Base-by-base conservation (phyloP, 1,140 invertebrate species). In the Dufourea novaeangliae region DNA sequence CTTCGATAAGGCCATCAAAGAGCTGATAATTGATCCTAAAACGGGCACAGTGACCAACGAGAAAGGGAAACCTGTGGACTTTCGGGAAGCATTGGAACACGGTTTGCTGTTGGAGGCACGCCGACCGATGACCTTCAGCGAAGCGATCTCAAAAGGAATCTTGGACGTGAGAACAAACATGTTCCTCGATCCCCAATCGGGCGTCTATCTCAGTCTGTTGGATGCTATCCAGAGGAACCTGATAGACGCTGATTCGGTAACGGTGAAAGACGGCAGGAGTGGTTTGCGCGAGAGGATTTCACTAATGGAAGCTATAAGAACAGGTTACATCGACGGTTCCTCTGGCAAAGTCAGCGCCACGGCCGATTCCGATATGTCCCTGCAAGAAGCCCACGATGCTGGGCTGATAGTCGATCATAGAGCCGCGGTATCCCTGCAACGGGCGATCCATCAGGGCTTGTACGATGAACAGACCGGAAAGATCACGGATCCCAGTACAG, bases 361-460 rank as follows among this genome's bases (percentile, higher is more conserved):
- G 0, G 25, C 72, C 0, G 72, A 67, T 0, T 66, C 72, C 1
- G 27, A 32, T n/a, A 94, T 98, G 46, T 94, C 94, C n/a, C 91
- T 98, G 32, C 94, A 94, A 61, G 95, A 97, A 90, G 97, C 97
- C 5, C 96, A 97, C 80, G 95, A 97, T 87, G 93, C 94, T 71
- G 97, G 96, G 62, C 93, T 97, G 57, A 93, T 98, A 20, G 93
- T 97, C 72, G 97, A 98, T 88, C 96, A 95, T 75, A 96, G 95
- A 91, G 95, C 95, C 3, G 94, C 96, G 1, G 94, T 98, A n/a
- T 97, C 97, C 8, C 88, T 98, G 39, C 97, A 98, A 88, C 93
- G 96, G 89, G 96, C 96, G 1, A 95, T 98, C 59, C 96, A 97
- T 90, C 96, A 97, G 92, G 97, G 97, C 3, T 91, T 97, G 0